Evolutionary conservation across 1,140 invertebrate genomes (phyloP), one percentile per base, ranked within the genome.

Genomic region (Aphaenogaster floridana): DNA sequence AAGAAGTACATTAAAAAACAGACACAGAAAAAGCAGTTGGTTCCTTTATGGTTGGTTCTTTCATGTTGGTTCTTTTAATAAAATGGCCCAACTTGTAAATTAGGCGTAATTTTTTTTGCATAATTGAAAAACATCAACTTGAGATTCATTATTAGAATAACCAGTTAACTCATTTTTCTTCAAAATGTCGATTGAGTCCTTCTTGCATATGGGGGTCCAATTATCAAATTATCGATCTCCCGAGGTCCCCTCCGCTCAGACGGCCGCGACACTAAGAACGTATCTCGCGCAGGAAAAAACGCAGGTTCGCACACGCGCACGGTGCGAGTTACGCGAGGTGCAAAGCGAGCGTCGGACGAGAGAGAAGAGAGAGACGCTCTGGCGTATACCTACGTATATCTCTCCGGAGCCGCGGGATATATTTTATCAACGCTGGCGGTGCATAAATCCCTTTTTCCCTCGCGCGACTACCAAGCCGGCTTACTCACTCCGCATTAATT

Each of bases 401-500:
- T 61, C 54, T 9, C 11, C n/a, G 54, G n/a, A 7, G 48, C 17
- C 61, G 54, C 36, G 54, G 57, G 68, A 84, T 89, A 84, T 89
- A 90, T 87, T 90, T 90, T 90, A 87, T 74, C 88, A 69, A 90
- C 77, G 86, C 52, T 59, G 78, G 21, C 69, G 59, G 69, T 57
- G 50, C 85, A 52, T 63, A 78, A 86, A 77, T 83, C 86, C 88
- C 61, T 63, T 77, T 45, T 72, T 68, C 74, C 39, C 72, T 34
- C 61, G 39, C 68, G 54, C 69, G 79, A 42, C 71, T 52, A 77
- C 52, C 77, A 57, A 77, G 74, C 54, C 87, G 57, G 80, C 90
- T 91, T 88, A 83, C 86, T 88, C 90, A 74, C 77, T 88, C 61
- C 71, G 71, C 89, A 84, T 91, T 91, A 91, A 91, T 91, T 91